Base-by-base conservation (phyloP, 2,113 vertebrate genomes). In the Scophthalmus maximus region DNA sequence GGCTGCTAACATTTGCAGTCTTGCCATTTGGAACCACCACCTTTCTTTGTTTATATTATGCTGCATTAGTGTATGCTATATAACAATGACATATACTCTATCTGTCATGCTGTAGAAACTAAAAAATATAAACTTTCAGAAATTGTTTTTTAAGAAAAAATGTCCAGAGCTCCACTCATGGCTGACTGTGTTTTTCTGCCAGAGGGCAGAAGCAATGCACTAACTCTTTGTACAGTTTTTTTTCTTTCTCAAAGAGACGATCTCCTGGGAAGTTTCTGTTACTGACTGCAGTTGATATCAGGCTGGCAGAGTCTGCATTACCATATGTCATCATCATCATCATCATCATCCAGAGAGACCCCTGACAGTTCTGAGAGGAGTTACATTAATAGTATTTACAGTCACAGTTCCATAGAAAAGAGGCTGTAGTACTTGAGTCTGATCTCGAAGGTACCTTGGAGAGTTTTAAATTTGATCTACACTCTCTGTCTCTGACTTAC, bases 201-300 rank as follows among this genome's bases (percentile, higher is more conserved):
- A 6, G 55, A 68, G 72, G 64, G 46, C 34, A 20, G 44, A 76
- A 30, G 53, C 44, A 59, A 11, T 9, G 27, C 56, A 32, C 36
- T 3, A 4, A 44, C 20, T 44, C 47, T 60, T 40, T 1, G 8
- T 44, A 30, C 68, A 23, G 18, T 25, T 27, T 64, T 65, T 63
- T 70, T 79, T n/a, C n/a, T 52, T 27, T 23, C 7, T 68, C 59
- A 34, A 6, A 40, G 44, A 62, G 8, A 4, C 27, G 17, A 58
- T 10, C 62, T 68, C 56, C 67, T 49, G 78, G 61, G 61, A 76
- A 60, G 68, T 59, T 70, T 61, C 61, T 64, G 64, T 83, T 81
- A 72, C 66, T n/a, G 52, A 59, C 64, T 50, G 30, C 32, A 72
- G 73, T 83, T 49, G 30, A 74, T 79, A 77, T 38, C 22, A 29